Evolutionary conservation across 2,797 vertebrate species (phyloP), one percentile per base, ranked within the genome.

Genomic region (Scolopax bukidnonensis): DNA sequence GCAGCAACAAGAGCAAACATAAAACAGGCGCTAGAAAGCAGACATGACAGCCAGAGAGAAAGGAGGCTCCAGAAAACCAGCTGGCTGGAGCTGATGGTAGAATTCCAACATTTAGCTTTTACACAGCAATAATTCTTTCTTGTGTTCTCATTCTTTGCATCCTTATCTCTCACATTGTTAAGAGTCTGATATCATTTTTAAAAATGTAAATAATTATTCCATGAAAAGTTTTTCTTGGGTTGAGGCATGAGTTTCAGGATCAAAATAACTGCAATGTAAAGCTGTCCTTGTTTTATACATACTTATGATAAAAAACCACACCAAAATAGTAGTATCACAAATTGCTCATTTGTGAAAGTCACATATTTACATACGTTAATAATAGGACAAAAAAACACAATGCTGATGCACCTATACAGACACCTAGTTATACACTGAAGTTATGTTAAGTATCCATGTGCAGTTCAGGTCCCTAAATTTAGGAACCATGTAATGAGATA

Each of bases 1-100:
- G 84, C 51, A 73, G 74, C 30, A 47, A 18, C 15, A 75, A 91
- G 33, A 84, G 36, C 50, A 91, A 96, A 93, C n/a, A 90, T 60
- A 70, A 80, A 84, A 67, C 14, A 78, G 40, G 32, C 4, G 2
- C 69, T 84, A 73, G 4, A 14, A 73, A 81, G 25, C 38, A 67
- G 64, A 63, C 36, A 51, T 51, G 56, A 73, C 40, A 80, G 36
- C 11, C 23, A 51, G 69, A 87, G 30, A 50, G 43, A 73, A 82
- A 74, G 33, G 12, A 60, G 8, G 6, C 9, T 85, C 17, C 27
- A 78, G 47, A 65, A 91, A 71, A 60, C 3, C 12, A 90, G 48
- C 43, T 74, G n/a, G 17, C 51, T 57, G n/a, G 9, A 48, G 11
- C 30, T 24, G 28, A 50, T 80, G 71, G 48, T 28, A 63, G 48